Percentiles rank a stretch among this genome's conserved stretches.
These are phyloP conservation scores for Talpa occidentalis DNA, from an alignment of 2,113 vertebrate species.

Conservation along the genomic window DNA sequence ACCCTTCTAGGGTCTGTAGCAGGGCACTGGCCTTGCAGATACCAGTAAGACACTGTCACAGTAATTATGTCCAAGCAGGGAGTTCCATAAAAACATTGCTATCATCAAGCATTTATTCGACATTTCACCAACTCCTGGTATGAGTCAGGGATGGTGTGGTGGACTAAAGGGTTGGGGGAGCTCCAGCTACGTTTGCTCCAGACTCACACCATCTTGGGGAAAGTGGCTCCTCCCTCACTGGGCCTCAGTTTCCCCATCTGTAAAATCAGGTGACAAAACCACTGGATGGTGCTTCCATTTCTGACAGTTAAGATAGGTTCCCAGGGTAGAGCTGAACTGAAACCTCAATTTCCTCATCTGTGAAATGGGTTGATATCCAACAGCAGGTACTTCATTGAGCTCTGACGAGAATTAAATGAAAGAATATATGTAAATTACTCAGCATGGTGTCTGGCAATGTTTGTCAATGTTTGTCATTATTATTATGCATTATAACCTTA, in stretches of 20 bases:
- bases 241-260: slow-evolving; percentile 13
- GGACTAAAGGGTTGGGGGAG: not conserved
- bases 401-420: not conserved
- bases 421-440: not conserved
- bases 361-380: not conserved
- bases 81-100: not conserved
- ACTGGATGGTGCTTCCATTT: not conserved
- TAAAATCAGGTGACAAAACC: not conserved
- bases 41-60: not conserved
- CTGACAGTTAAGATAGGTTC: not conserved
- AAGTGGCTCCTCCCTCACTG: not conserved
- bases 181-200: not conserved
- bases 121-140: not conserved
- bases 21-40: not conserved
- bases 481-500: not conserved
- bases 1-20: not conserved
- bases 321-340: not conserved
- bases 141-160: not conserved
- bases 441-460: not conserved
- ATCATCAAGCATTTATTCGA: not conserved
- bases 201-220: not conserved
- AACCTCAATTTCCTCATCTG: not conserved
- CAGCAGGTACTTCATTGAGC: not conserved
- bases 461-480: not conserved
- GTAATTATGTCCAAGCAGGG: not conserved